phyloP scores from a whole-genome alignment of 2,797 vertebrate species.

The Trachops cirrhosus region DNA sequence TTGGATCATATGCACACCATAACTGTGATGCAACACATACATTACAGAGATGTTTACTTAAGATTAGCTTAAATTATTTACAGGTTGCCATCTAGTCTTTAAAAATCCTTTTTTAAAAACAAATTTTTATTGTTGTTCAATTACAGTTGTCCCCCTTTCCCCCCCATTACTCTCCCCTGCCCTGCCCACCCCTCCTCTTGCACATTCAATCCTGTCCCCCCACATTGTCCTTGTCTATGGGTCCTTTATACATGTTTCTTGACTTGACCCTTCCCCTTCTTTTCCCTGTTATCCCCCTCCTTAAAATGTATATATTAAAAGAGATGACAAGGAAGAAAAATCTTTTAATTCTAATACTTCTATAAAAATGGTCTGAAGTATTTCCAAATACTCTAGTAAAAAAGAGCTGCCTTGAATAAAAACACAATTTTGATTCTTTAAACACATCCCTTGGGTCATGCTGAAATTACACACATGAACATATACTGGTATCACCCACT shows the following conservation, averaged over 20 bases:
- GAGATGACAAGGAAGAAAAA: neutral
- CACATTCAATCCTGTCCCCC: too few relatives aligned
- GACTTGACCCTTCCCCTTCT: too few relatives aligned
- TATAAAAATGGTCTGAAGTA: neutral
- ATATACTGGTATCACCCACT: neutral
- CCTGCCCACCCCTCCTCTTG: too few relatives aligned
- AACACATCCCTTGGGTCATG: conserved; percentile 17
- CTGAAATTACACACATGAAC: neutral
- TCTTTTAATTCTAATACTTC: neutral
- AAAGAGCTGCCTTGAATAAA: conserved; percentile 10
- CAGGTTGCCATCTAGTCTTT: neutral
- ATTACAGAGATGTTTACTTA: conserved; percentile 6
- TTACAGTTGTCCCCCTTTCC: too few relatives aligned
- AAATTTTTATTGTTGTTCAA: too few relatives aligned
- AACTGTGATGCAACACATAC: neutral
- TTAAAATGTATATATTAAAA: neutral
- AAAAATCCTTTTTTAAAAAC: neutral
- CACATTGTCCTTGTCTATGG: too few relatives aligned
- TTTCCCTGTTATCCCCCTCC: too few relatives aligned
- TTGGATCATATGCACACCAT: neutral
- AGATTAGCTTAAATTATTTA: conserved; percentile 22
- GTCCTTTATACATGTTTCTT: too few relatives aligned
- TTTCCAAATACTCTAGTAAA: neutral
- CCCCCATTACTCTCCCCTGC: too few relatives aligned
- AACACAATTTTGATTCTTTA: conserved; percentile 40